Evolutionary conservation across 1,140 invertebrate species (phyloP).

Genomic region (Aphelenchoides fujianensis): DNA sequence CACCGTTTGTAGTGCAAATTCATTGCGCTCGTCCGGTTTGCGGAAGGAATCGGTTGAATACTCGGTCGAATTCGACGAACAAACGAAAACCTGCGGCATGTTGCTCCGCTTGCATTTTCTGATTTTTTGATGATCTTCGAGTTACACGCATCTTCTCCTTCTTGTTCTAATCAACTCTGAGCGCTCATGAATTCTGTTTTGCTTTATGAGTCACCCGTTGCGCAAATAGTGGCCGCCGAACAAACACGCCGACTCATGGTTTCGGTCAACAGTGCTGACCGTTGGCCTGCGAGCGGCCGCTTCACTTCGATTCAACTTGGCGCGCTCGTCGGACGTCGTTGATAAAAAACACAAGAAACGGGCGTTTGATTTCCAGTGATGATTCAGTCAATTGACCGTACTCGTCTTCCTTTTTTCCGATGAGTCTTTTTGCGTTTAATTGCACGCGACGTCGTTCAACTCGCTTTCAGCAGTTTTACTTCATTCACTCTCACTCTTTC

Average conservation of each 20-base stretch:
- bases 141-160: background rate
- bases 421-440: background rate
- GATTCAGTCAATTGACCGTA: background rate
- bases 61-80: too few species aligned
- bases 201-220: background rate
- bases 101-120: too few species aligned
- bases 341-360: background rate
- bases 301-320: background rate
- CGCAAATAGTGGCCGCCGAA: background rate
- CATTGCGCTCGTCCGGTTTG: background rate
- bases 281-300: background rate
- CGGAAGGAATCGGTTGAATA: background rate
- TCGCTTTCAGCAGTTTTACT: background rate
- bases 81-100: too few species aligned
- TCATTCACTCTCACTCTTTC: background rate
- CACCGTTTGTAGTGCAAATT: background rate
- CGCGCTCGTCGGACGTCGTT: background rate
- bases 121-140: too few species aligned
- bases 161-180: background rate
- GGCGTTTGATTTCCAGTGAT: too few species aligned
- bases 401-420: background rate
- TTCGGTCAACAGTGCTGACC: background rate
- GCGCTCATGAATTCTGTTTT: background rate
- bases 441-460: background rate
- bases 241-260: background rate